Conservation (phyloP, 2,888 invertebrate genomes). For the Hartigia nigra region DNA sequence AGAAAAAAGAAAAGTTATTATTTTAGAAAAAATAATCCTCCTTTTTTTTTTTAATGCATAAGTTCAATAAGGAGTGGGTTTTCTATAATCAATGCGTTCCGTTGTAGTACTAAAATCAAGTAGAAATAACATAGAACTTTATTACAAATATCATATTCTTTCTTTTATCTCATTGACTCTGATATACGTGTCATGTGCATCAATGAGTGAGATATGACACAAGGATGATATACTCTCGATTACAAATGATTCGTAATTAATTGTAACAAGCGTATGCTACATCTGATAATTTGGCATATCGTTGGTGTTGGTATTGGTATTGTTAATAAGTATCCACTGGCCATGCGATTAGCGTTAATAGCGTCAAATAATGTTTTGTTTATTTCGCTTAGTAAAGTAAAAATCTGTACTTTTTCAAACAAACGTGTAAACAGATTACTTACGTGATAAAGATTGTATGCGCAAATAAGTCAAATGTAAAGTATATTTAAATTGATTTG, state of each 20-base stretch:
- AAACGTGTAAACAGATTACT: neutral
- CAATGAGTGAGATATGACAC: neutral
- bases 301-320: neutral
- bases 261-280: neutral
- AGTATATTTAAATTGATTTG: neutral
- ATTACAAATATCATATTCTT: slow-evolving; percentile 26
- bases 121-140: slow-evolving; percentile 27
- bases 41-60: neutral
- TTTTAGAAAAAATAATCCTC: neutral
- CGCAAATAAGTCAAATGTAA: too few species aligned
- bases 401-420: neutral
- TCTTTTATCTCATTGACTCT: slow-evolving; percentile 22
- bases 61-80: neutral
- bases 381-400: neutral
- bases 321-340: neutral
- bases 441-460: neutral
- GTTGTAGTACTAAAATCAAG: slow-evolving; percentile 16
- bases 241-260: slow-evolving; percentile 13
- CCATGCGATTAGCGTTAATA: neutral
- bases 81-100: neutral
- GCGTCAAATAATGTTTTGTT: neutral
- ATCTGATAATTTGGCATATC: slow-evolving; percentile 15
- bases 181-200: slow-evolving; percentile 15
- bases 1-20: slow-evolving; percentile 13
- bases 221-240: neutral